A percentile compares a stretch with the other conserved stretches of the same genome.
phyloP scores from a whole-genome alignment of 2,113 vertebrate genomes.

The Oncorhynchus gorbuscha region DNA sequence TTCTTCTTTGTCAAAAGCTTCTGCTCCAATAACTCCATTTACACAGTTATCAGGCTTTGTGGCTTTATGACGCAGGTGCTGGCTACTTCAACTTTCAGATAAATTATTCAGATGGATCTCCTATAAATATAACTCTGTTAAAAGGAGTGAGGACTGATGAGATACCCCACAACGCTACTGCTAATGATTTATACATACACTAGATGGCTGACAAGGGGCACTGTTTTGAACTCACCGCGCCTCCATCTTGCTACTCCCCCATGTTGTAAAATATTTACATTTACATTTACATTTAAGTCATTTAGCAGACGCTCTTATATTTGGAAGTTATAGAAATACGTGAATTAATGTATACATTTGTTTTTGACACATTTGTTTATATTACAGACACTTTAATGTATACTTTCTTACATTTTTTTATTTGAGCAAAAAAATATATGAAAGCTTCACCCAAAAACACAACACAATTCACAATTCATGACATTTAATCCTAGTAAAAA shows the following conservation, averaged over 20 bases:
- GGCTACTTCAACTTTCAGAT: constrained; percentile 57
- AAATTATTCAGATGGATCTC: constrained; percentile 67
- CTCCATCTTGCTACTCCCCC: too few relatives aligned
- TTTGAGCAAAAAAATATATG: not conserved
- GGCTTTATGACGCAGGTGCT: constrained; percentile 9
- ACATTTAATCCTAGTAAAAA: too few relatives aligned
- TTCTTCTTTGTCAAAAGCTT: constrained; percentile 54
- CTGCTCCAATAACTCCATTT: constrained; percentile 58
- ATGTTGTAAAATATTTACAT: too few relatives aligned
- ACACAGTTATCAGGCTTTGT: constrained; percentile 39
- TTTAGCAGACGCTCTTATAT: too few relatives aligned
- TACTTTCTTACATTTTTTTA: not conserved
- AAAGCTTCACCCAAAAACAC: too few relatives aligned
- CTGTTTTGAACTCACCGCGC: too few relatives aligned
- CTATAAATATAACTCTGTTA: constrained; percentile 66
- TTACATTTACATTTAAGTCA: too few relatives aligned
- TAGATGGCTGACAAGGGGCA: too few relatives aligned
- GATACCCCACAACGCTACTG: constrained; percentile 31
- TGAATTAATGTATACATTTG: too few relatives aligned
- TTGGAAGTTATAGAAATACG: too few relatives aligned
- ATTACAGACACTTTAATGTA: not conserved
- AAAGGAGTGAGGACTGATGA: constrained; percentile 26
- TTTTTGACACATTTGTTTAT: not conserved
- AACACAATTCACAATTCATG: too few relatives aligned
- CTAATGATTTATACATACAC: too few relatives aligned